A percentile compares a stretch with the other conserved stretches of the same genome.
Evolutionary conservation across 37 sponge, comb jelly and placozoan genomes (phyloP).

Genomic region (Theonella swinhoei): DNA sequence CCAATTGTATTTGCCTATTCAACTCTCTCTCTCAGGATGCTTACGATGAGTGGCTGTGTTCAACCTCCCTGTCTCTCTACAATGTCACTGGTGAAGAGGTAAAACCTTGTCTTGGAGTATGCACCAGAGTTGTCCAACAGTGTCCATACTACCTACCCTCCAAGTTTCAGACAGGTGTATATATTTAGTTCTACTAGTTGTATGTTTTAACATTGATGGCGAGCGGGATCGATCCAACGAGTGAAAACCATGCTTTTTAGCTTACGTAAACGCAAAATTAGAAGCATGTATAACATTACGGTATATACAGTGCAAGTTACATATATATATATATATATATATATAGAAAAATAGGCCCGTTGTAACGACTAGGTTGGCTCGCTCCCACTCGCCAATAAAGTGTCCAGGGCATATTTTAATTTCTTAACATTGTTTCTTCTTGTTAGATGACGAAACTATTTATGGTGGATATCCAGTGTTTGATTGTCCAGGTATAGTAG

Average conservation of each 20-base stretch:
- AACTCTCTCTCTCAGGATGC: constrained; percentile 8
- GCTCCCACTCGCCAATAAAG: neutral
- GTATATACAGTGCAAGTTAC: too few relatives aligned
- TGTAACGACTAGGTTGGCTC: too few relatives aligned
- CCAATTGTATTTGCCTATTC: too few relatives aligned
- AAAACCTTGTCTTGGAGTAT: constrained; percentile 42
- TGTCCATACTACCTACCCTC: constrained; percentile 71
- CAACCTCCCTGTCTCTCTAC: constrained; percentile 17
- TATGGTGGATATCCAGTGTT: constrained; percentile 71
- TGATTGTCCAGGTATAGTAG: constrained; percentile 61
- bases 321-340: too few relatives aligned
- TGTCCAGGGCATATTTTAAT: too few relatives aligned
- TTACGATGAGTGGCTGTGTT: constrained; percentile 62
- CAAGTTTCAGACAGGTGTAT: constrained; percentile 16
- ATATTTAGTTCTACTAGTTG: too few relatives aligned
- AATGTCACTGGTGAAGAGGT: neutral
- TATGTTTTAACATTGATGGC: too few relatives aligned
- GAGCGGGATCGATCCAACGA: too few relatives aligned
- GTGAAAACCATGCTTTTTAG: too few relatives aligned
- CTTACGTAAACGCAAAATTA: too few relatives aligned
- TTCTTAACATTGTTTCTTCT: neutral
- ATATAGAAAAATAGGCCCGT: too few relatives aligned
- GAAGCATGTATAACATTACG: too few relatives aligned
- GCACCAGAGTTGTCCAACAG: constrained; percentile 32
- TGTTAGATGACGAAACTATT: constrained; percentile 5